Percentiles rank a stretch among this genome's conserved stretches.
Evolutionary conservation across 2,888 invertebrate species (phyloP).

Genomic region (Nipponacmea schrenckii): DNA sequence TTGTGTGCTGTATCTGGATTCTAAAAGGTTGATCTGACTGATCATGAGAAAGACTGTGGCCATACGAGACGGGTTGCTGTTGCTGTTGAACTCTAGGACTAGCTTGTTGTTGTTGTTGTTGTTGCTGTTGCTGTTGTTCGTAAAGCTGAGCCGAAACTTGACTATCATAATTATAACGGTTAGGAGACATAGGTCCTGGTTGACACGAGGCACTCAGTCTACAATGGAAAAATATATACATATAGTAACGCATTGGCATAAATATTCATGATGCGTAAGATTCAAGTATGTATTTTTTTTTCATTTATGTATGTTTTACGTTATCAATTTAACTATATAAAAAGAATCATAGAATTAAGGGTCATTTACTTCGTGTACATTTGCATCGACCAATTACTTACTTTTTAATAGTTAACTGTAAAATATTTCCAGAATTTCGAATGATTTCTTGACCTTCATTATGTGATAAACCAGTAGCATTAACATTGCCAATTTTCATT

Average conservation of each 20-base stretch:
- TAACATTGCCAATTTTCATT: conserved; percentile 60
- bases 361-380: no score
- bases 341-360: no score
- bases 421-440: conserved; percentile 56
- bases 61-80: conserved; percentile 13
- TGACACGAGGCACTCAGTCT: conserved; percentile 21
- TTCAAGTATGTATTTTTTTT: no score
- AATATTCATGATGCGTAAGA: no score
- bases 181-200: conserved; percentile 18
- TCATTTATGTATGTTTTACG: no score
- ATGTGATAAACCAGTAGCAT: conserved; percentile 58
- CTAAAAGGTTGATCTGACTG: conserved; percentile 11
- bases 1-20: conserved; percentile 22
- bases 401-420: conserved; percentile 64
- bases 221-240: conserved; percentile 9
- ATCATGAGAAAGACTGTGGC: conserved; percentile 16
- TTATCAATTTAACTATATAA: no score
- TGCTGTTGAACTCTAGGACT: neutral
- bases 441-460: conserved; percentile 62
- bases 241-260: no score
- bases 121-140: conserved; percentile 14
- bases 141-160: conserved; percentile 30
- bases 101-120: neutral
- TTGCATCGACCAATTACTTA: conserved; percentile 30
- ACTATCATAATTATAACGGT: conserved; percentile 25